Percentiles rank a stretch among this genome's conserved stretches.
Evolutionary conservation across 37 sponge, comb jelly and placozoan genomes (phyloP).

Genomic region (Spongilla lacustris): DNA sequence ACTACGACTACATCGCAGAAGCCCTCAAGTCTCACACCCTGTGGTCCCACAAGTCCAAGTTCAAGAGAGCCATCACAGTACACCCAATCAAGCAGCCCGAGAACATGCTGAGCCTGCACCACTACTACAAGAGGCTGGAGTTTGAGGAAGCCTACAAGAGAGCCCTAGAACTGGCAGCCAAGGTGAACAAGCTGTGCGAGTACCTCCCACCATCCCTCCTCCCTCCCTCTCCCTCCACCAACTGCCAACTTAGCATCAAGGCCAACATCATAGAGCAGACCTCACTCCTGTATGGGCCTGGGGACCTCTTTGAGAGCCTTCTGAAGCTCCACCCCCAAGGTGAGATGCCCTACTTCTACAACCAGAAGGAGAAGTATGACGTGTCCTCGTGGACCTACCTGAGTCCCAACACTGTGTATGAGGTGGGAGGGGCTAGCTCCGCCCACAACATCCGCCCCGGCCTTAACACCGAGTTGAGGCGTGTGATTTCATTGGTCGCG

Average conservation of each 20-base stretch:
- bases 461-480: conserved; percentile 17
- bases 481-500: not conserved
- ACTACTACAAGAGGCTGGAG: conserved; percentile 38
- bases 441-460: not conserved
- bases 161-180: not conserved
- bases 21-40: conserved; percentile 36
- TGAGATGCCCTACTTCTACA: not conserved
- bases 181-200: conserved; percentile 25
- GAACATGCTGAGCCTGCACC: conserved; percentile 60
- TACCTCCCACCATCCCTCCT: not conserved
- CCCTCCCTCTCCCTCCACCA: conserved; percentile 21
- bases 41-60: conserved; percentile 29
- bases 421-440: not conserved
- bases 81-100: conserved; percentile 61
- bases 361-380: conserved; percentile 30
- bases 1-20: conserved; percentile 24
- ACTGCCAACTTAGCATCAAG: conserved; percentile 28
- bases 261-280: not conserved
- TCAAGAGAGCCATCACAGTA: conserved; percentile 35
- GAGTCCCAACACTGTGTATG: conserved; percentile 7
- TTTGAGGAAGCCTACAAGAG: conserved; percentile 22
- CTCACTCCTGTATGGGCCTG: not conserved
- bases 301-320: not conserved
- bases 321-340: not conserved
- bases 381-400: conserved; percentile 20